These are phyloP conservation scores for Austrofundulus limnaeus DNA, from an alignment of 2,113 vertebrate genomes.

Conservation along the genomic window DNA sequence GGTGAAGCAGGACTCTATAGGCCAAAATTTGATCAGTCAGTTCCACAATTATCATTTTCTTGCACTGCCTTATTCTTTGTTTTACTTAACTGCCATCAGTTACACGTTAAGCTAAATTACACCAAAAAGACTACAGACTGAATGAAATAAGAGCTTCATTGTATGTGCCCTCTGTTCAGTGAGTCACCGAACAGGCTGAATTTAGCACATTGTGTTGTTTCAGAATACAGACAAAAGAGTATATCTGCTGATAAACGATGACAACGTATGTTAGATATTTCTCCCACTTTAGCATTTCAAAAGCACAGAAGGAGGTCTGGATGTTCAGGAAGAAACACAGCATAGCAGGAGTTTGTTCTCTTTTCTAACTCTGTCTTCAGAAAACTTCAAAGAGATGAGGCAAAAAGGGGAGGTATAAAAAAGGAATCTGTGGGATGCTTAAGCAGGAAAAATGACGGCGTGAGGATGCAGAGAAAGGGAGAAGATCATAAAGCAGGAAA, in stretches of 20 bases:
- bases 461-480: constrained; percentile 23
- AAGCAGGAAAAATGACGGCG: constrained; percentile 7
- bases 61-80: no score
- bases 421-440: constrained; percentile 41
- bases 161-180: background rate
- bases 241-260: constrained; percentile 43
- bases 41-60: no score
- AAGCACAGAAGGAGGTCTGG: constrained; percentile 49
- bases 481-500: constrained; percentile 32
- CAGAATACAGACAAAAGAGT: background rate
- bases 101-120: background rate
- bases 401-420: constrained; percentile 21
- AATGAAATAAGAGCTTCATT: background rate
- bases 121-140: background rate
- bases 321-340: constrained; percentile 39
- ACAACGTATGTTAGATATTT: constrained; percentile 33
- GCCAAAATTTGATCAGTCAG: no score
- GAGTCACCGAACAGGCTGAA: constrained; percentile 19
- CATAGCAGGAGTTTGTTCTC: constrained; percentile 31
- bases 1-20: no score
- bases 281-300: constrained; percentile 45
- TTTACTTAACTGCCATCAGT: no score
- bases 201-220: constrained; percentile 34
- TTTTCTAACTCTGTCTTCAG: constrained; percentile 27
- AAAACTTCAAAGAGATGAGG: constrained; percentile 34